Evolutionary conservation across 2,797 vertebrate species (phyloP), one percentile per base, ranked within the genome.

Genomic region (Danio aesculapii): DNA sequence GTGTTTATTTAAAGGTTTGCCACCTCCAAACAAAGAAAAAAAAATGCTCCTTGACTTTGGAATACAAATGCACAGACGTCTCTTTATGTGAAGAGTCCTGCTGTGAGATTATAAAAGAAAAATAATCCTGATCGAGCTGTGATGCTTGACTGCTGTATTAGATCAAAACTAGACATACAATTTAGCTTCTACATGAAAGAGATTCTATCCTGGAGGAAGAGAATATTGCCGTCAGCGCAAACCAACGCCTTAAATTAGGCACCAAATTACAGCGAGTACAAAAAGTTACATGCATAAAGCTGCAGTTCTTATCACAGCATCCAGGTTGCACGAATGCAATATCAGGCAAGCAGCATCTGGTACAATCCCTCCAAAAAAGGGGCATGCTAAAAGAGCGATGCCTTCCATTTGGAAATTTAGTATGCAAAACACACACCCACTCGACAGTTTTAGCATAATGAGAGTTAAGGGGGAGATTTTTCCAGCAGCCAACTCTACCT

Each of bases 381-480:
- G 50, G 21, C 67, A 52, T 17, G 11, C 58, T 67, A 41, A 50
- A 59, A 74, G 5, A 73, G 21, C n/a, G 19, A 61, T 61, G 46
- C 10, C 50, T 11, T 46, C 14, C 13, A 67, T 58, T 59, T 58
- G 9, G 30, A 64, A 76, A 63, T 64, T 76, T 64, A 53, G 17
- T 30, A 77, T 77, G 63, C 63, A 77, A 68, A 66, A 68, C 75
- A 77, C 43, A 67, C n/a, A 67, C 63, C 50, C 17, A 58, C 59
- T 50, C 16, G 4, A 72, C 64, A 70, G 30, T 72, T 58, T 71
- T 63, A 50, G 49, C 19, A 77, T 77, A 77, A 78, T 72, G 71
- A 66, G 52, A 39, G 64, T 69, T 57, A 58, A 77, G n/a, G 61
- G 62, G 16, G 64, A 63, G 14, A 71, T 43, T 43, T 62, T 70